Conservation (phyloP, 2,113 vertebrate species). For the Pristiophorus japonicus region DNA sequence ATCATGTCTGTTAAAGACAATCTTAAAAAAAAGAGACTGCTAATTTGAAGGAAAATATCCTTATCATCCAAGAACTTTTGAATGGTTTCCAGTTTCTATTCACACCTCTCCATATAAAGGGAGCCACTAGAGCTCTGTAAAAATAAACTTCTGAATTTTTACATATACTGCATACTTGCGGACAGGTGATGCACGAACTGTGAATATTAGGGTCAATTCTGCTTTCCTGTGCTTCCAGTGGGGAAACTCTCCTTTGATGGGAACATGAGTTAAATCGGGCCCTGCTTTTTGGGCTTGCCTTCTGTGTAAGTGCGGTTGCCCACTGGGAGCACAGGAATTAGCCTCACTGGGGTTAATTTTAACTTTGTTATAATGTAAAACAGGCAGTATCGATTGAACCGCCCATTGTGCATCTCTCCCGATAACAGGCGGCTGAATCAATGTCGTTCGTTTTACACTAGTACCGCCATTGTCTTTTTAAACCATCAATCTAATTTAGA, state of each 20-base stretch:
- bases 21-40: not conserved
- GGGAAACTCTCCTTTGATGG: not conserved
- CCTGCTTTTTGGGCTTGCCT: not conserved
- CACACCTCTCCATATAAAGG: not conserved
- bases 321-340: not conserved
- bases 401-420: not conserved
- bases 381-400: not conserved
- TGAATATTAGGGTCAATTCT: not conserved
- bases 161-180: not conserved
- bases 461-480: not conserved
- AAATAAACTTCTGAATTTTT: not conserved
- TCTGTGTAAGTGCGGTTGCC: not conserved
- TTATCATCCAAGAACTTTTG: not conserved
- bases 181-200: not conserved
- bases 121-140: not conserved
- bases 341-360: not conserved
- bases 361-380: not conserved
- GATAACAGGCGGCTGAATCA: not conserved
- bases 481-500: not conserved
- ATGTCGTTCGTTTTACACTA: not conserved
- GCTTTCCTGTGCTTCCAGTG: not conserved
- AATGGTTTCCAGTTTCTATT: not conserved
- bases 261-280: not conserved
- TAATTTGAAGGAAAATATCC: not conserved
- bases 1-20: not conserved